phyloP scores from a whole-genome alignment of 2,888 invertebrate genomes.

The Hymenopus coronatus region DNA sequence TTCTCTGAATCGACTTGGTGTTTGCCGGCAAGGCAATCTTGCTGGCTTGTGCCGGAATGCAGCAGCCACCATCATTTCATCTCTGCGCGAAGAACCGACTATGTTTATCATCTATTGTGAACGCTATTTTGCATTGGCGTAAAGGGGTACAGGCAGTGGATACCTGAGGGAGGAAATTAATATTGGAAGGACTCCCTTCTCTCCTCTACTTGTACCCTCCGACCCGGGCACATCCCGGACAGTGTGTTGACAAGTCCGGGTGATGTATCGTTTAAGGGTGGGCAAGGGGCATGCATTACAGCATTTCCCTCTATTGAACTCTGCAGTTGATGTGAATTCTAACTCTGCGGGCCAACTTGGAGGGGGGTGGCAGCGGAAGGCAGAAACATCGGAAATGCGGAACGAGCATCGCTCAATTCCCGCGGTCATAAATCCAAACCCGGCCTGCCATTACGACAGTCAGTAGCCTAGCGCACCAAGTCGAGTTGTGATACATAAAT shows the following conservation, averaged over 20 bases:
- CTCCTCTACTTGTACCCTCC: not conserved
- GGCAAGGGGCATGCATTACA: not conserved
- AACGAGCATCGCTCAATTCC: not conserved
- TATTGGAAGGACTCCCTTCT: not conserved
- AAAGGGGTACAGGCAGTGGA: not conserved
- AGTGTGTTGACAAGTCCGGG: not conserved
- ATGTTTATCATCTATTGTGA: not conserved
- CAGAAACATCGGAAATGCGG: not conserved
- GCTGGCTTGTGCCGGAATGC: not conserved
- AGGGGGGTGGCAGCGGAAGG: not conserved
- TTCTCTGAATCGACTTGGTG: not conserved
- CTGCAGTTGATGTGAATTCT: not conserved
- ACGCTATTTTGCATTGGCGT: not conserved
- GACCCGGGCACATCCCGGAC: not conserved
- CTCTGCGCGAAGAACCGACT: not conserved
- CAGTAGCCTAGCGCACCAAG: not conserved
- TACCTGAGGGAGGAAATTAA: not conserved
- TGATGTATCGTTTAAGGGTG: not conserved
- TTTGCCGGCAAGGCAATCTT: not conserved
- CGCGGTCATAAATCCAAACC: not conserved
- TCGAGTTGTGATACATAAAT: not conserved
- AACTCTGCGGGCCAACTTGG: not conserved
- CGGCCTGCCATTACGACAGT: not conserved
- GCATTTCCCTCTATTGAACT: not conserved
- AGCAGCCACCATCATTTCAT: not conserved